Percentiles rank a stretch among this genome's conserved stretches.
Evolutionary conservation across 2,888 invertebrate genomes (phyloP).

Genomic region (Synergus itoensis): DNA sequence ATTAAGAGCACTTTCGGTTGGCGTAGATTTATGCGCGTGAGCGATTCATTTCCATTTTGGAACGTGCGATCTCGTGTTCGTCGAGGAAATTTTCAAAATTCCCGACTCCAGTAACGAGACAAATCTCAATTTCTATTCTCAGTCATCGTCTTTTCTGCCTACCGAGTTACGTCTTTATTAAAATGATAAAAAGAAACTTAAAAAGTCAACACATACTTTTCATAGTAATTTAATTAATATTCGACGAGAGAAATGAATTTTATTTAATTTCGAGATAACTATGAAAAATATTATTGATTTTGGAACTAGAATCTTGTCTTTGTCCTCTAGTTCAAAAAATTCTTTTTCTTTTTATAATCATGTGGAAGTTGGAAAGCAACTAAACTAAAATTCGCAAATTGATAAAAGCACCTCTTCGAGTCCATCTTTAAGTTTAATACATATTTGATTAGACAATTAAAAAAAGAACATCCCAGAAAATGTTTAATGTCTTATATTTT

Average conservation of each 20-base stretch:
- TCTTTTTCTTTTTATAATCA: neutral
- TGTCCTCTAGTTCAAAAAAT: neutral
- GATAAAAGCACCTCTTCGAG: conserved; percentile 32
- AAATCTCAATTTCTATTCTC: conserved; percentile 4
- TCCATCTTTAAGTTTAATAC: conserved; percentile 16
- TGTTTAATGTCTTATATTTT: conserved; percentile 5
- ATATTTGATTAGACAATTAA: neutral
- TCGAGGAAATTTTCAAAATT: conserved; percentile 22
- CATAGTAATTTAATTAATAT: neutral
- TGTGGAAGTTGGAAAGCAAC: neutral
- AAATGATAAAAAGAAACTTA: neutral
- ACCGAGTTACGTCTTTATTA: neutral
- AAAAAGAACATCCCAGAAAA: neutral
- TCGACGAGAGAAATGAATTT: neutral
- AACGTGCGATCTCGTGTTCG: conserved; percentile 21
- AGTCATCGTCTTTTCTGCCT: conserved; percentile 35
- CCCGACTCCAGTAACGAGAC: neutral
- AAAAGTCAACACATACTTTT: neutral
- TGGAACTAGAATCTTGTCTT: neutral
- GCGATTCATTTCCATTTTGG: conserved; percentile 48
- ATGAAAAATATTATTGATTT: neutral
- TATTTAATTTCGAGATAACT: neutral
- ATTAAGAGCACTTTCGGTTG: conserved; percentile 56
- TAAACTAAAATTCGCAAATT: neutral
- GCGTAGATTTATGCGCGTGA: conserved; percentile 50